Evolutionary conservation across 2,888 invertebrate genomes (phyloP), one percentile per base, ranked within the genome.

Genomic region (Hydrotaea diabolus): DNA sequence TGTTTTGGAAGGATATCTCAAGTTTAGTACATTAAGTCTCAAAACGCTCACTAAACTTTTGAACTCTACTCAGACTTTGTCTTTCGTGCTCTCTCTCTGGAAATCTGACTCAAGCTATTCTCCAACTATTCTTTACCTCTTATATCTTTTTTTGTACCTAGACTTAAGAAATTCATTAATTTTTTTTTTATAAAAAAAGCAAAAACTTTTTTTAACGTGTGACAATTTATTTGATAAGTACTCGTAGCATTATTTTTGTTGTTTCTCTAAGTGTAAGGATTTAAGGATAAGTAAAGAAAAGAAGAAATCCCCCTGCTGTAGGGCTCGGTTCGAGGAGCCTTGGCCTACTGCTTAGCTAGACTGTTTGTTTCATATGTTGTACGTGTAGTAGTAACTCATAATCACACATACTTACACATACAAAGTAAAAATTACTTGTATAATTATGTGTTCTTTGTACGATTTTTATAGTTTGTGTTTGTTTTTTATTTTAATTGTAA

Each of bases 141-240:
- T 71, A 19, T 69, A 17, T 80, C 64, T 80, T 59, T 76, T 72
- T 82, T 31, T 76, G 21, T 74, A 23, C 66, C 43, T 77, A 59
- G 46, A 21, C 9, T 49, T 80, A 79, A 85, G 82, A 15, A 19
- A 36, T 79, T 79, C 46, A 71, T 69, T 1, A 39, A 19, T 76
- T 69, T 62, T 77, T 23, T 66, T 49, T 31, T 4, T 31, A 31
- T 4, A 57, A 64, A 73, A 49, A 62, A 64, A 78, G 55, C 13
- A 26, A 46, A 77, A 39, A 81, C 26, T 57, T 79, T 78, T 85
- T 86, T 85, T 85, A 77, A 83, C 85, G 85, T 82, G 86, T 86
- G 86, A 86, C 86, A 86, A 85, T 78, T 80, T 85, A 77, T 73
- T 82, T 74, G 53, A 62, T 77, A 85, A 75, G 77, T 71, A 53